Evolutionary conservation across 2,797 vertebrate species (phyloP).

Genomic region (Hippoglossus hippoglossus): DNA sequence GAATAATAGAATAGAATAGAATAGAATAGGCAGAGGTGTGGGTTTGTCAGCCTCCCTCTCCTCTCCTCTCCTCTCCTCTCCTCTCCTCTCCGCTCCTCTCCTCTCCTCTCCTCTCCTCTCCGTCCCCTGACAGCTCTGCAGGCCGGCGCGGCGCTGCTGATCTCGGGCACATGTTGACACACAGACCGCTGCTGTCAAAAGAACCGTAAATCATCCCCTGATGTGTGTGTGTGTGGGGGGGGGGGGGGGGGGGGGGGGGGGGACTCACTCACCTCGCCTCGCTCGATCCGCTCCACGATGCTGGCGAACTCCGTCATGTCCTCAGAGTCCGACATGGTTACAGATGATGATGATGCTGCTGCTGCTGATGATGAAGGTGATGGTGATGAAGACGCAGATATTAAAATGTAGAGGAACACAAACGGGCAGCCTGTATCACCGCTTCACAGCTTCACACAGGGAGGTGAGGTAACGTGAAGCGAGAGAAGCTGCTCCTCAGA

Average conservation of each 20-base stretch:
- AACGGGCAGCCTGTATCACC: conserved; percentile 33
- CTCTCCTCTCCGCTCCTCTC: too few relatives aligned
- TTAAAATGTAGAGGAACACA: conserved; percentile 14
- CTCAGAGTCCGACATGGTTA: conserved; percentile 85
- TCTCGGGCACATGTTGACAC: conserved; percentile 22
- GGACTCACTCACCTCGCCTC: conserved; percentile 88
- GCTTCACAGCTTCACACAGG: conserved; percentile 27
- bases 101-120: not conserved
- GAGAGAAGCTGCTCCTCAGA: conserved; percentile 48
- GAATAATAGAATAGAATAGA: conserved; percentile 13
- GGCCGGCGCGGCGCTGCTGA: conserved; percentile 37
- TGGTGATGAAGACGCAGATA: conserved; percentile 6
- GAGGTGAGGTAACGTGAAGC: conserved; percentile 45
- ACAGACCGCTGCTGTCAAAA: conserved; percentile 58
- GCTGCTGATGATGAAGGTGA: conserved; percentile 20
- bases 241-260: conserved; percentile 26
- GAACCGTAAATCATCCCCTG: conserved; percentile 56
- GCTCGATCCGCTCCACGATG: conserved; percentile 89
- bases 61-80: not conserved
- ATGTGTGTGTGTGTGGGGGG: not conserved
- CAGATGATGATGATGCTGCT: conserved; percentile 30
- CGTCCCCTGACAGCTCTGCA: conserved; percentile 31
- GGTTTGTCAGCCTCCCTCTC: conserved; percentile 14
- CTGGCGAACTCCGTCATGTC: conserved; percentile 88
- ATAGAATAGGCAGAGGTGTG: not conserved